Evolutionary conservation across 2,113 vertebrate species (phyloP), one percentile per base, ranked within the genome.

Genomic region (Crotalus horridus): DNA sequence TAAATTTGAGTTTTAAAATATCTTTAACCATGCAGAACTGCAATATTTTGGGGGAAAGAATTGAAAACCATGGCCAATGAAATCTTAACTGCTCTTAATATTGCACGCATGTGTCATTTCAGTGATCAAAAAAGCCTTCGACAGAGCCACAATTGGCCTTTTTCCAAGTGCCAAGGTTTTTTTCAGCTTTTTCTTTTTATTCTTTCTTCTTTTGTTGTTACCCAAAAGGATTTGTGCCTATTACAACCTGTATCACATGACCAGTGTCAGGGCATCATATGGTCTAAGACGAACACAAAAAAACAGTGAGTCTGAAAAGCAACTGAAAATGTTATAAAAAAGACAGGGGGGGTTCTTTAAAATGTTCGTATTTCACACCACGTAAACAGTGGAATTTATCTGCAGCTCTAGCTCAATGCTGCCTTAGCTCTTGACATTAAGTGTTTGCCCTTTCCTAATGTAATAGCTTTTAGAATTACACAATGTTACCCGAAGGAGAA

Each of bases 101-200:
- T 98, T 98, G 97, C 98, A 98, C 98, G 98, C 97, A 98, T 98
- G 97, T 98, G 97, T 97, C 96, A 97, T 97, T 98, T 97, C 96
- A 95, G 94, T 97, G 97, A 98, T 98, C 97, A 97, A 97, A 98
- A 97, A 97, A 97, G 96, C 96, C 96, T 98, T 97, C 93, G 33
- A 96, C 26, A 0, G 96, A 81, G 97, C 94, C 94, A 97, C 97
- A 97, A 97, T 97, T 98, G 97, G 98, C 97, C 94, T 98, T 98
- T 98, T 96, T 98, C 97, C 97, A 98, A 98, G 97, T 97, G 96
- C 97, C 97, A 97, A 97, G 98, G 23, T 24, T 97, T 97, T 97
- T 97, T 97, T 97, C 97, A 97, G 97, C 97, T 97, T 97, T 97
- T 97, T 96, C 97, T 98, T 97, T 98, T 97, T 95, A 95, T 95